Evolutionary conservation across 1,140 invertebrate species (phyloP), one percentile per base, ranked within the genome.

Genomic region (Dendroctonus ponderosae): DNA sequence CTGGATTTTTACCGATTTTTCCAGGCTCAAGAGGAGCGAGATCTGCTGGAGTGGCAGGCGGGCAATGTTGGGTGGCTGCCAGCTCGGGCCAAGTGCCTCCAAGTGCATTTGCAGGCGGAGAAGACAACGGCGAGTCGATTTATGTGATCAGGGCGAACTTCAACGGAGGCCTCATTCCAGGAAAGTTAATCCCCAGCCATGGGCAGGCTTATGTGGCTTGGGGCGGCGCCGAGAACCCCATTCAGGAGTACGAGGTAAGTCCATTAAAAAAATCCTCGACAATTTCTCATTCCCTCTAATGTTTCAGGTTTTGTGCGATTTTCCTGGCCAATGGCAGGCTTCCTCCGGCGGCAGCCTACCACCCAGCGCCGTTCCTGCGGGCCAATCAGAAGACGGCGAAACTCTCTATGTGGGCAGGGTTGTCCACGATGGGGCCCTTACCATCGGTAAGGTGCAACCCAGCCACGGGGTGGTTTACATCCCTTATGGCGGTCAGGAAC

Each of bases 161-260:
- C 62, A 74, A 92, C 73, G 90, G 90, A 40, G 89, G 86, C 49
- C 73, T 90, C 5, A 82, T 93, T 68, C 91, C 91, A 66, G 92
- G 92, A 42, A 94, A 94, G 79, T 78, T 91, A 6, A 82, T 87
- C 46, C 81, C 85, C 0, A 86, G 86, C 3, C 90, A 93, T 72
- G 85, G 86, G 7, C 86, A 87, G 6, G 86, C 85, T 70, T 94
- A 92, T 74, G 77, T 93, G 0, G 78, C 91, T 11, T 93, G 89
- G 88, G 91, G 90, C 7, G 91, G 91, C 40, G 78, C 77, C 11
- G 91, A 94, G 76, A 89, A 92, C 71, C 85, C 84, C 43, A 88
- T 90, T 71, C 69, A 77, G 12, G 82, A 90, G 54, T 94, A 93
- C 74, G 87, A 93, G 81, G 89, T 68, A 63, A 56, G 9, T 3